Conservation (phyloP, 2,888 invertebrate species). For the Volucella bombylans region DNA sequence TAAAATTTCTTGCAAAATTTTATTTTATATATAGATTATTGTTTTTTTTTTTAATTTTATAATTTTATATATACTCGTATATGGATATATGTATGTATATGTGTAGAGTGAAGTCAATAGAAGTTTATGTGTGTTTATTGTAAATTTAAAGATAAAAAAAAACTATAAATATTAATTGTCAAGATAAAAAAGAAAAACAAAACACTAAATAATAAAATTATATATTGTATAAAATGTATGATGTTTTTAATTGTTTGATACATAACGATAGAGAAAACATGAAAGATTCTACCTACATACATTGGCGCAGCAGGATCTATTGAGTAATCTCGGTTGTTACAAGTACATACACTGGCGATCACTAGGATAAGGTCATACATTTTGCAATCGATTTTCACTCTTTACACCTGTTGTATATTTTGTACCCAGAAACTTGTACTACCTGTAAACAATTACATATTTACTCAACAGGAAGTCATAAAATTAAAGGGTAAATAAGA, state of each 20-base stretch:
- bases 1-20: slow-evolving; percentile 37
- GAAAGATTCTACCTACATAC: no score
- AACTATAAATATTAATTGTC: slow-evolving; percentile 43
- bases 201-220: slow-evolving; percentile 59
- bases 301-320: no score
- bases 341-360: no score
- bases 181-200: slow-evolving; percentile 38
- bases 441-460: no score
- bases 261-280: not conserved
- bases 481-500: no score
- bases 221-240: slow-evolving; percentile 53
- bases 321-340: no score
- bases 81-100: no score
- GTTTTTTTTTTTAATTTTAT: slow-evolving; percentile 47
- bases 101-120: slow-evolving; percentile 36
- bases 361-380: no score
- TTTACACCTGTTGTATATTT: no score
- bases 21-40: not conserved
- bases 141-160: slow-evolving; percentile 61
- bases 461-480: no score
- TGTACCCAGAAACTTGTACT: no score
- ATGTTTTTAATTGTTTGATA: not conserved
- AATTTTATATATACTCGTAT: slow-evolving; percentile 35
- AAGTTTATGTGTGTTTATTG: slow-evolving; percentile 71
- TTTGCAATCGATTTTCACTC: no score